Evolutionary conservation across 2,113 vertebrate genomes (phyloP), one percentile per base, ranked within the genome.

Genomic region (Callopanchax toddi): DNA sequence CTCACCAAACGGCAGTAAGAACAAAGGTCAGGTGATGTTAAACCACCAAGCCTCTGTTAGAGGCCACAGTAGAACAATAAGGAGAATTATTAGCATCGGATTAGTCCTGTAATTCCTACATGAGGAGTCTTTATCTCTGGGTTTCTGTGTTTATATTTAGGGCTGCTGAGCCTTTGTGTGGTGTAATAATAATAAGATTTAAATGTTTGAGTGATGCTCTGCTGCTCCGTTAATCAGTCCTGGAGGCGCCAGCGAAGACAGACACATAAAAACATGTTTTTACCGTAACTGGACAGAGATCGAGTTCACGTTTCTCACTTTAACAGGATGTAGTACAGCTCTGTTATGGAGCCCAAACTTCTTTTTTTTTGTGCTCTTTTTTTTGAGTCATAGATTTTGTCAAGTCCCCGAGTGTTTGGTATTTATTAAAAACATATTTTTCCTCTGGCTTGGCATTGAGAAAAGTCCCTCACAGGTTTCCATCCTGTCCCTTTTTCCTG

Each of bases 151-250:
- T 79, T 85, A 40, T 79, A 75, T 66, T 20, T 49, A 29, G 45
- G 36, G 20, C 56, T 10, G 1, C 12, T 46, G 67, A 46, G 66
- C 53, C 29, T 63, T 57, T 57, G 67, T 50, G 49, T 74, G 67
- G 49, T 60, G 74, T 56, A 54, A 49, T 49, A 42, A 72, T 82
- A 72, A 86, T 86, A 81, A 58, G 56, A 61, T 81, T 60, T 60
- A 87, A 86, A 81, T 63, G 67, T 89, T 61, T 79, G 67, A 85
- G 49, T 64, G 86, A 88, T 83, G 63, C 77, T 68, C 65, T 49
- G 76, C 64, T 62, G 72, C 71, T 70, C 45, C 44, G 59, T 59
- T 83, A 69, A 83, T 79, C 52, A 79, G 50, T 32, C 18, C 61
- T 34, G 45, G 10, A 55, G 73, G 54, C 10, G 5, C 36, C 43